A percentile compares a stretch with the other conserved stretches of the same genome.
Evolutionary conservation across 2,888 invertebrate species (phyloP).

Genomic region (Polymixis flavicincta): DNA sequence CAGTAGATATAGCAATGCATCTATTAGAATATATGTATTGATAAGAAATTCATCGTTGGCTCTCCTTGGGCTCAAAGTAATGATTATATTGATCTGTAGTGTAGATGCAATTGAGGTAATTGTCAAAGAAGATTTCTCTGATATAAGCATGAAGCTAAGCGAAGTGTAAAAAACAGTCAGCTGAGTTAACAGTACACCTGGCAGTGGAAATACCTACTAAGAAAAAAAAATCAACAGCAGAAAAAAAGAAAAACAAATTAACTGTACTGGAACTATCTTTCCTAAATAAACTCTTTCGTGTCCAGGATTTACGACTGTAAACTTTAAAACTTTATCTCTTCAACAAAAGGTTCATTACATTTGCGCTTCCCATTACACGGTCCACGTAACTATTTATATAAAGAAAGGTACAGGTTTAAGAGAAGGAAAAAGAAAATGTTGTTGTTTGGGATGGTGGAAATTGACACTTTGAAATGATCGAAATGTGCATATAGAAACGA

Average conservation of each 20-base stretch:
- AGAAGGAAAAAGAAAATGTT: neutral
- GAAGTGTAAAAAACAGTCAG: neutral
- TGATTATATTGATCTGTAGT: no score
- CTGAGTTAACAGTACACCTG: neutral
- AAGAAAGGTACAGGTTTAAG: conserved; percentile 13
- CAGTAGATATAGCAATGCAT: neutral
- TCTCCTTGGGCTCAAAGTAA: no score
- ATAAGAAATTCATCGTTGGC: no score
- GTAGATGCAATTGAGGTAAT: no score
- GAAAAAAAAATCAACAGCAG: conserved; percentile 15
- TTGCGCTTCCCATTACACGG: conserved; percentile 69
- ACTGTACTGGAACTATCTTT: conserved; percentile 31
- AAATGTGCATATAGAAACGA: neutral
- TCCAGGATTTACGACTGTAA: conserved; percentile 57
- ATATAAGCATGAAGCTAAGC: no score
- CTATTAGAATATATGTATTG: no score
- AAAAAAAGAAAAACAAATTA: conserved; percentile 22
- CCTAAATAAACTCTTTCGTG: conserved; percentile 50
- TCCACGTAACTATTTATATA: conserved; percentile 55
- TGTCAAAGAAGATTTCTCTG: no score
- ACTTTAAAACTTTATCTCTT: conserved; percentile 60
- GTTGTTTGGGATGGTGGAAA: neutral
- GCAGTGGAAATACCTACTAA: neutral
- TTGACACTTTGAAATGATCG: neutral
- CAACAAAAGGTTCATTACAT: conserved; percentile 66